phyloP scores from a whole-genome alignment of 2,888 invertebrate species.

The Pemphredon lugubris region DNA sequence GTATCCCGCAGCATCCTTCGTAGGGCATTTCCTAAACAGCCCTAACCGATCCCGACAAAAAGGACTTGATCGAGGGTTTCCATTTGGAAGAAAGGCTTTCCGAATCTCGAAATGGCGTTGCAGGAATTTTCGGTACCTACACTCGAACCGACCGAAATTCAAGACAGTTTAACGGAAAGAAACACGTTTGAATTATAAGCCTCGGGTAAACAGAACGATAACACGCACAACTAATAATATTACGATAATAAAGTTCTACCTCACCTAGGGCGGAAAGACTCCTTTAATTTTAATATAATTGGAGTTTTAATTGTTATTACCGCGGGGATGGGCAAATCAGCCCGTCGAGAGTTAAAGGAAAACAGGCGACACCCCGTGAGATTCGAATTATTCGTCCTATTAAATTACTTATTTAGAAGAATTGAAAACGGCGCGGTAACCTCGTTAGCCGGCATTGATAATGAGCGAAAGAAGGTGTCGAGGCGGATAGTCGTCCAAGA shows the following conservation, averaged over 20 bases:
- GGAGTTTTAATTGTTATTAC: constrained; percentile 40
- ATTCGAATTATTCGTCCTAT: constrained; percentile 35
- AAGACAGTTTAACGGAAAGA: too few relatives aligned
- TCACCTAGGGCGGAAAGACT: too few relatives aligned
- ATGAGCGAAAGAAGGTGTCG: constrained; percentile 42
- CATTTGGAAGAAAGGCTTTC: too few relatives aligned
- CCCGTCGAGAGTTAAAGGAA: constrained; percentile 30
- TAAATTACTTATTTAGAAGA: constrained; percentile 36
- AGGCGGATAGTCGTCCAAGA: not conserved
- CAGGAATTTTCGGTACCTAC: too few relatives aligned
- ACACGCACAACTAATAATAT: too few relatives aligned
- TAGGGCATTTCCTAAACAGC: constrained; percentile 29
- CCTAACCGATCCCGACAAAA: constrained; percentile 50
- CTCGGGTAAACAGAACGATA: too few relatives aligned
- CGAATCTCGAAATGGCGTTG: too few relatives aligned
- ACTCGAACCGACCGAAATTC: too few relatives aligned
- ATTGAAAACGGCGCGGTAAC: constrained; percentile 40
- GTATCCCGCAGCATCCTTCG: constrained; percentile 36
- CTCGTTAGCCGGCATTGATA: constrained; percentile 53
- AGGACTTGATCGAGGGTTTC: constrained; percentile 38
- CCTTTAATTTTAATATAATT: constrained; percentile 45
- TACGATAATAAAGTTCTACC: too few relatives aligned
- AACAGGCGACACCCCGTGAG: constrained; percentile 6
- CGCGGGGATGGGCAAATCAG: not conserved
- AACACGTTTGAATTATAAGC: too few relatives aligned